Evolutionary conservation across 2,797 vertebrate species (phyloP).

Genomic region (Ibycter americanus): DNA sequence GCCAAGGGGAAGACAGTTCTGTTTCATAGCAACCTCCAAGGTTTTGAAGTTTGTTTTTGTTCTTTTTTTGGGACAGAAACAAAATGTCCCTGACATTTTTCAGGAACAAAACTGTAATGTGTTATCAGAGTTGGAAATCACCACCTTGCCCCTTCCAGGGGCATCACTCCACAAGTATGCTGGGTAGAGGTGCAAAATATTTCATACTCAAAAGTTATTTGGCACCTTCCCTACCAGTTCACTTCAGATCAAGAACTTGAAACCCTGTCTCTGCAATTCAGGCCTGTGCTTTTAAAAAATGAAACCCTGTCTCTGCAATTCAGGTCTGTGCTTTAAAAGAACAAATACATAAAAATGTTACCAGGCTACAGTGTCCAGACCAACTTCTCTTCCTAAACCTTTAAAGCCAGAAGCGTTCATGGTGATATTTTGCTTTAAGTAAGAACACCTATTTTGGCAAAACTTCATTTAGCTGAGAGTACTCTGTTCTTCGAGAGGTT

Average conservation of each 20-base stretch:
- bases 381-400: neutral
- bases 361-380: neutral
- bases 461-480: neutral
- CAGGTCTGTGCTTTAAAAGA: neutral
- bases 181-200: neutral
- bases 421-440: neutral
- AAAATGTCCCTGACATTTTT: constrained; percentile 32
- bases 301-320: neutral
- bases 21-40: constrained; percentile 32
- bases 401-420: neutral
- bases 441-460: neutral
- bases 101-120: neutral
- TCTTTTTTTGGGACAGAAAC: constrained; percentile 28
- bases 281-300: too few relatives aligned
- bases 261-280: neutral
- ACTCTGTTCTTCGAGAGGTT: neutral
- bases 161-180: neutral
- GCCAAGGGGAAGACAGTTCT: neutral
- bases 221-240: neutral
- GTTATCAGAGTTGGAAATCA: neutral
- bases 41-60: constrained; percentile 38
- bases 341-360: neutral
- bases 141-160: neutral
- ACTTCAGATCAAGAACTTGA: neutral
- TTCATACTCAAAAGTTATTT: neutral